Conservation (phyloP, 2,888 invertebrate species). For the Micoletzkya japonica region DNA sequence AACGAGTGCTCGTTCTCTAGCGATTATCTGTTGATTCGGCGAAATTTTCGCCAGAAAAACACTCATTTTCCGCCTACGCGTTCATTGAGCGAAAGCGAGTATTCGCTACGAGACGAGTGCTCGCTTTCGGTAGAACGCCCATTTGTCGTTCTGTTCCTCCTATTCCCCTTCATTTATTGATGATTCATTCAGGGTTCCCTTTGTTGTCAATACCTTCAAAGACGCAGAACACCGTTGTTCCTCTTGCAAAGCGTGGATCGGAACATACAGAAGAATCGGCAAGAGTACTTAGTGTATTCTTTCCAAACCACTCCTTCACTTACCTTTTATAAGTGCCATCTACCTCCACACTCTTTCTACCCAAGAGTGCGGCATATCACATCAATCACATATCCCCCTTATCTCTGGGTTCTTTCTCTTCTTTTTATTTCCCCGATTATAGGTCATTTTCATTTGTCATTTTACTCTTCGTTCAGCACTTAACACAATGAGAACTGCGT, state of each 20-base stretch:
- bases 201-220: conserved; percentile 30
- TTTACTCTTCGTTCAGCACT: conserved; percentile 10
- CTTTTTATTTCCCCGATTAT: not conserved
- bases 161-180: no score
- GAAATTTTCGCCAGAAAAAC: no score
- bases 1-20: no score
- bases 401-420: conserved; percentile 4
- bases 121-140: no score
- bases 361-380: not conserved
- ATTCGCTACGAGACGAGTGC: no score
- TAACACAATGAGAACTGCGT: no score
- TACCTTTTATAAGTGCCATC: not conserved
- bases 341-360: not conserved
- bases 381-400: not conserved
- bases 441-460: conserved; percentile 10
- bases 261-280: conserved; percentile 59
- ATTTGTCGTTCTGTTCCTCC: no score
- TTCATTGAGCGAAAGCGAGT: no score
- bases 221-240: conserved; percentile 60
- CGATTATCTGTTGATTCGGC: no score
- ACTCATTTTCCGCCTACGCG: no score
- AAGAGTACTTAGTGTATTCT: conserved; percentile 49
- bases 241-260: conserved; percentile 59
- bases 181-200: conserved; percentile 54
- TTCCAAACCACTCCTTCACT: conserved; percentile 12